These are phyloP conservation scores for Dysmachus trigonus DNA, from an alignment of 2,888 invertebrate genomes.

Conservation along the genomic window DNA sequence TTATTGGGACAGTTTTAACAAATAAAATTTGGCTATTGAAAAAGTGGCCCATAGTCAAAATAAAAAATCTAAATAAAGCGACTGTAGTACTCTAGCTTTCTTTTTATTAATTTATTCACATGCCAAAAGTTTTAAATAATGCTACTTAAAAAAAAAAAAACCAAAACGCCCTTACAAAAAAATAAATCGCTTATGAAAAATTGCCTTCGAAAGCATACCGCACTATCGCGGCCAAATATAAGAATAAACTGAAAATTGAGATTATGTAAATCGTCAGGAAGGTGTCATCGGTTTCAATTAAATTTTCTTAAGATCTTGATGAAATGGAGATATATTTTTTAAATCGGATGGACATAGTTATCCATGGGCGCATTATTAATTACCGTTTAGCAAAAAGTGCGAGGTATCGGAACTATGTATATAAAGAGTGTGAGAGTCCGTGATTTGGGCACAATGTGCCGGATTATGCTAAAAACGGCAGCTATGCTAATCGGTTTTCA, in stretches of 20 bases:
- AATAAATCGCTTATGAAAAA: background rate
- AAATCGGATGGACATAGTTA: background rate
- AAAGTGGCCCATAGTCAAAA: too few relatives aligned
- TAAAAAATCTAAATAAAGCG: background rate
- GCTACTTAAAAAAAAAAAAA: background rate
- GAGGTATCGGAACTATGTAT: background rate
- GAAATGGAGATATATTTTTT: background rate
- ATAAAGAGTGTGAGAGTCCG: background rate
- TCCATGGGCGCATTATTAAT: background rate
- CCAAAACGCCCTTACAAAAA: background rate
- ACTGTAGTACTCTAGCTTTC: background rate
- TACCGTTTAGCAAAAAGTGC: background rate
- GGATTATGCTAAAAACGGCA: background rate
- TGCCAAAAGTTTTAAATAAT: background rate
- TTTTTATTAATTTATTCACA: background rate
- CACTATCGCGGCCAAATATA: background rate
- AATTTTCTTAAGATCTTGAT: background rate
- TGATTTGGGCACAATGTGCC: background rate
- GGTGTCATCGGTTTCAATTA: conserved; percentile 3
- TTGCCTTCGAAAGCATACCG: background rate
- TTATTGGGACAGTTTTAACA: too few relatives aligned
- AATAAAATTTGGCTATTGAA: too few relatives aligned
- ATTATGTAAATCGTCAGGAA: background rate
- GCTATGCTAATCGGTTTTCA: background rate
- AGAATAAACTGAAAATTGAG: background rate